A percentile compares a stretch with the other conserved stretches of the same genome.
Evolutionary conservation across 1,140 invertebrate species (phyloP).

Genomic region (Diabrotica virgifera): DNA sequence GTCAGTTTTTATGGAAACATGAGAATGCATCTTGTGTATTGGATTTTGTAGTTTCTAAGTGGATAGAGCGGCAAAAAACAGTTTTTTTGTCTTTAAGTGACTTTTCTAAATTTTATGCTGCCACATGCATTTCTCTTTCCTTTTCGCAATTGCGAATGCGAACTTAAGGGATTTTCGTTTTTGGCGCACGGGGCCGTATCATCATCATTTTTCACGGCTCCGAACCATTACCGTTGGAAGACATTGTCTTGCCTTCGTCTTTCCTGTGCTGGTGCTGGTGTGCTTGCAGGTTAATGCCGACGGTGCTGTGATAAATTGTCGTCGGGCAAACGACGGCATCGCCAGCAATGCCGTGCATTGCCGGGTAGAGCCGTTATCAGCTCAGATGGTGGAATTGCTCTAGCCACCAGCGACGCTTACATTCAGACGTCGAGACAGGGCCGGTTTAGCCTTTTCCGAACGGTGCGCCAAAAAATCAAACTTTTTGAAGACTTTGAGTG

Average conservation of each 20-base stretch:
- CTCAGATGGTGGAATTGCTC: constrained; percentile 19
- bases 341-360: constrained; percentile 32
- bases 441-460: too few relatives aligned
- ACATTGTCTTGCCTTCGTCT: constrained; percentile 44
- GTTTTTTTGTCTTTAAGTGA: too few relatives aligned
- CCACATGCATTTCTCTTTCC: background rate
- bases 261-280: constrained; percentile 34
- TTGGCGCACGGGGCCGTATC: constrained; percentile 43
- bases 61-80: too few relatives aligned
- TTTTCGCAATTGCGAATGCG: background rate
- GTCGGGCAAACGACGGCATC: constrained; percentile 26
- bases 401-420: background rate
- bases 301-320: constrained; percentile 47
- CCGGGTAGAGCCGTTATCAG: constrained; percentile 34
- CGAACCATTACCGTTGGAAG: constrained; percentile 45
- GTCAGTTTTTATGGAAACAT: too few relatives aligned
- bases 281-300: constrained; percentile 48
- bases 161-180: constrained; percentile 40
- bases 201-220: constrained; percentile 48
- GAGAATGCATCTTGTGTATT: too few relatives aligned
- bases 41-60: too few relatives aligned
- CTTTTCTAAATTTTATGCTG: too few relatives aligned
- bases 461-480: too few relatives aligned
- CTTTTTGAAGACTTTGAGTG: too few relatives aligned
- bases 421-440: too few relatives aligned